These are phyloP conservation scores for Sarcophaga subvicina DNA, from an alignment of 2,888 invertebrate genomes.

Conservation along the genomic window DNA sequence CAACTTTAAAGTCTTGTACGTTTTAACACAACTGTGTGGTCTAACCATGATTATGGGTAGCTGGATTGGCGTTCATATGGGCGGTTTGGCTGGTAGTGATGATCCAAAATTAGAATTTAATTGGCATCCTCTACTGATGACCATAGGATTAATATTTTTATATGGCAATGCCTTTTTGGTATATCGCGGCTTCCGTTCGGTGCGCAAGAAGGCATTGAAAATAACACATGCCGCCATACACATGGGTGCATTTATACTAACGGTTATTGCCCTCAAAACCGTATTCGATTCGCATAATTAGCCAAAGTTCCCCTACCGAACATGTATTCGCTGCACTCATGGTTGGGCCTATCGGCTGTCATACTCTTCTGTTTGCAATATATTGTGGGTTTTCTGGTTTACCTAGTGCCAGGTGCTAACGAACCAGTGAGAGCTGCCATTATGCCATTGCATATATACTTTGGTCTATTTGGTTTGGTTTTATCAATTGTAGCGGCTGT, in stretches of 20 bases:
- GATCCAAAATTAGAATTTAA: constrained; percentile 87
- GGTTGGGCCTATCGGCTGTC: constrained; percentile 90
- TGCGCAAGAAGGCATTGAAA: constrained; percentile 89
- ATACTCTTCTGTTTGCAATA: constrained; percentile 89
- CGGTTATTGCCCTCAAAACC: constrained; percentile 88
- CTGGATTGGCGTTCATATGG: constrained; percentile 81
- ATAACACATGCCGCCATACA: constrained; percentile 88
- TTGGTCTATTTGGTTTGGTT: constrained; percentile 89
- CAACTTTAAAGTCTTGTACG: constrained; percentile 81
- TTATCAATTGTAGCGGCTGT: constrained; percentile 87
- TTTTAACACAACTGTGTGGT: constrained; percentile 80
- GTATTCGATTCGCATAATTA: constrained; percentile 92
- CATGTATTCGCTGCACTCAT: constrained; percentile 90
- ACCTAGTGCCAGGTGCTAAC: constrained; percentile 88
- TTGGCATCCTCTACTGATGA: constrained; percentile 94
- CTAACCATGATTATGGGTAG: constrained; percentile 79
- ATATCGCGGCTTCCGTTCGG: constrained; percentile 89
- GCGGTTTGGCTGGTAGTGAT: constrained; percentile 87
- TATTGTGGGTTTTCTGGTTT: constrained; percentile 88
- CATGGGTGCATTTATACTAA: constrained; percentile 85
- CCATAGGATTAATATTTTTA: constrained; percentile 90
- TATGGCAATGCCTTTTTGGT: constrained; percentile 92
- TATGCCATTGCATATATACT: constrained; percentile 89
- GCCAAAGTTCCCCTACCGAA: constrained; percentile 85
- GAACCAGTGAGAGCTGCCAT: constrained; percentile 84